Percentiles rank a stretch among this genome's conserved stretches.
Evolutionary conservation across 2,888 invertebrate genomes (phyloP).

Genomic region (Agonopterix subpropinquella): DNA sequence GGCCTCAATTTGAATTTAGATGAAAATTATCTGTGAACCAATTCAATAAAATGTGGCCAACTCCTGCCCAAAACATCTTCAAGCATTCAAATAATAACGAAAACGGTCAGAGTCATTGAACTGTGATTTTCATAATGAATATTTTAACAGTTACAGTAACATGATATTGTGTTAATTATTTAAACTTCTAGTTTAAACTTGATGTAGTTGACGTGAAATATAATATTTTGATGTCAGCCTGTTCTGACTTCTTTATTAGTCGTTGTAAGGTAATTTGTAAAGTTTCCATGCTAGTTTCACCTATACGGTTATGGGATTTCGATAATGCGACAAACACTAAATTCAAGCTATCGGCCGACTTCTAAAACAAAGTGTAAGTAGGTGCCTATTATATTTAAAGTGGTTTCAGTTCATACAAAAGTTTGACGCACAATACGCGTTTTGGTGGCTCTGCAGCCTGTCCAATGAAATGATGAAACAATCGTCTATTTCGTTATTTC

Average conservation of each 20-base stretch:
- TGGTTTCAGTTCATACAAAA: too few species aligned
- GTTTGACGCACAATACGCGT: too few species aligned
- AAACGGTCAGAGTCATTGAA: constrained; percentile 23
- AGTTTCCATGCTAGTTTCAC: too few species aligned
- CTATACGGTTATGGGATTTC: too few species aligned
- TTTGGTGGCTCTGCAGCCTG: too few species aligned
- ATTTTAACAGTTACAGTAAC: constrained; percentile 11
- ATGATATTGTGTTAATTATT: constrained; percentile 7
- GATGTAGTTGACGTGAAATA: not conserved
- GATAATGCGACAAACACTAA: too few species aligned
- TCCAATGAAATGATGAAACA: too few species aligned
- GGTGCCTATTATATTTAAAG: too few species aligned
- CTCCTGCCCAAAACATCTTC: constrained; percentile 4
- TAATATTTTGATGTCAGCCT: not conserved
- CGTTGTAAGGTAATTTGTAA: not conserved
- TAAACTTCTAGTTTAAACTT: constrained; percentile 3
- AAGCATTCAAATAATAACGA: constrained; percentile 7
- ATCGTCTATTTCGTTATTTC: too few species aligned
- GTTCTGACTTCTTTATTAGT: not conserved
- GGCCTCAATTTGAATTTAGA: too few species aligned
- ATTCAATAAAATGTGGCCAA: constrained; percentile 6
- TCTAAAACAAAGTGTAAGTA: too few species aligned
- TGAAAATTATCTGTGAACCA: not conserved
- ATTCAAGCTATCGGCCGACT: too few species aligned
- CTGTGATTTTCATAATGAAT: constrained; percentile 22